A percentile compares a stretch with the other conserved stretches of the same genome.
These are phyloP conservation scores for Tapirus indicus DNA, from an alignment of 2,797 vertebrate genomes.

Conservation along the genomic window DNA sequence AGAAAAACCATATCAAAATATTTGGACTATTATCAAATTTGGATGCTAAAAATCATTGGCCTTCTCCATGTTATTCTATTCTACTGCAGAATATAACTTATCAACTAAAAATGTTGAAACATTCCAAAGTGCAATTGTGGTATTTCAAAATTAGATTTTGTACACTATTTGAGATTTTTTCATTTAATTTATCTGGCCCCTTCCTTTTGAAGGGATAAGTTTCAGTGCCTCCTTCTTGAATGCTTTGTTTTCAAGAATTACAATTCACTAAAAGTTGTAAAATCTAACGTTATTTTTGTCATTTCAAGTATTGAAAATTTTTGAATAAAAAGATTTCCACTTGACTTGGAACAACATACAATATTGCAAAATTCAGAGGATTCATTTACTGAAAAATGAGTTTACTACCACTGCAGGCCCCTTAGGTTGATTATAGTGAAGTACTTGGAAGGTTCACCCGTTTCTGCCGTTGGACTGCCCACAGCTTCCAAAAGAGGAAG, in stretches of 20 bases:
- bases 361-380: neutral
- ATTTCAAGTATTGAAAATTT: neutral
- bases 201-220: neutral
- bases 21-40: neutral
- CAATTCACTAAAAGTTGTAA: neutral
- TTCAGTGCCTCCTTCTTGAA: neutral
- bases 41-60: neutral
- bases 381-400: neutral
- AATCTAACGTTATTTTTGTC: neutral
- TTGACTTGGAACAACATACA: neutral
- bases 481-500: neutral
- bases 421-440: no score
- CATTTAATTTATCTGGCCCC: neutral
- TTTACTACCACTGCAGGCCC: neutral
- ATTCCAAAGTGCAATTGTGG: neutral
- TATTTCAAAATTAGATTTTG: neutral
- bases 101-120: neutral
- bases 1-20: neutral
- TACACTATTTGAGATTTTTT: neutral
- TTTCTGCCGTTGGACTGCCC: neutral
- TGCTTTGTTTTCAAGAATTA: neutral
- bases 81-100: neutral
- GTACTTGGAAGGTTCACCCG: neutral
- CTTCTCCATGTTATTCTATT: neutral
- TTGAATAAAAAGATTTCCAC: neutral